Conservation (phyloP, 2,113 vertebrate genomes). For the Ursus arctos region DNA sequence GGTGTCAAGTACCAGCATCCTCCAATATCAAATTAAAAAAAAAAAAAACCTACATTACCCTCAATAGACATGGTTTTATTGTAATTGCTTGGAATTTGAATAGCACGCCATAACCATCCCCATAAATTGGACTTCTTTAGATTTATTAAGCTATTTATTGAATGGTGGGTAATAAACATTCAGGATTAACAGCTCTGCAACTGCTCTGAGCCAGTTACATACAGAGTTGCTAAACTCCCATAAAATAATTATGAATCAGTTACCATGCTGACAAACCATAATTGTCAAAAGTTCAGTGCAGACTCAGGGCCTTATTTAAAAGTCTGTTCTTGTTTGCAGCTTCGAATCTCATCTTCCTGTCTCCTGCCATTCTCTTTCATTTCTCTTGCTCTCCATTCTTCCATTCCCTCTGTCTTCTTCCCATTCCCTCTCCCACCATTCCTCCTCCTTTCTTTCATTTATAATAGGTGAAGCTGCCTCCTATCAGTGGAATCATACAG, state of each 20-base stretch:
- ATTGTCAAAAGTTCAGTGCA: slow-evolving; percentile 76
- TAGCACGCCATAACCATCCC: slow-evolving; percentile 65
- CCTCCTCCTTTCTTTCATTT: not conserved
- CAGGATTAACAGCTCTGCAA: slow-evolving; percentile 82
- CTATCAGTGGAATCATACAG: not conserved
- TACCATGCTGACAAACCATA: slow-evolving; percentile 74
- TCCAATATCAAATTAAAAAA: slow-evolving; percentile 63
- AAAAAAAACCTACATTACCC: slow-evolving; percentile 48
- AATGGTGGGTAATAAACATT: slow-evolving; percentile 79
- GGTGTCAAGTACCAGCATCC: slow-evolving; percentile 2
- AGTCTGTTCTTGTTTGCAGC: slow-evolving; percentile 47
- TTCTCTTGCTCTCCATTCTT: not conserved
- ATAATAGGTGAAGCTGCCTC: not conserved
- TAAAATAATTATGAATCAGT: slow-evolving; percentile 83
- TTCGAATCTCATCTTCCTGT: not conserved
- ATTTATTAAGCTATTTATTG: slow-evolving; percentile 84
- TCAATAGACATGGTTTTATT: slow-evolving; percentile 77
- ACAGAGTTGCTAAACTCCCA: slow-evolving; percentile 74
- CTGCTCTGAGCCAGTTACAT: slow-evolving; percentile 70
- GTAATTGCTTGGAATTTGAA: slow-evolving; percentile 82
- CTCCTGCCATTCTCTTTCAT: not conserved
- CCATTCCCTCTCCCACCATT: not conserved
- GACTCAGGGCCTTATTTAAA: slow-evolving; percentile 69
- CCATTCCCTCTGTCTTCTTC: not conserved
- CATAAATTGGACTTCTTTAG: slow-evolving; percentile 80